Conservation (phyloP, 2,797 vertebrate genomes). For the Bovichtus diacanthus region DNA sequence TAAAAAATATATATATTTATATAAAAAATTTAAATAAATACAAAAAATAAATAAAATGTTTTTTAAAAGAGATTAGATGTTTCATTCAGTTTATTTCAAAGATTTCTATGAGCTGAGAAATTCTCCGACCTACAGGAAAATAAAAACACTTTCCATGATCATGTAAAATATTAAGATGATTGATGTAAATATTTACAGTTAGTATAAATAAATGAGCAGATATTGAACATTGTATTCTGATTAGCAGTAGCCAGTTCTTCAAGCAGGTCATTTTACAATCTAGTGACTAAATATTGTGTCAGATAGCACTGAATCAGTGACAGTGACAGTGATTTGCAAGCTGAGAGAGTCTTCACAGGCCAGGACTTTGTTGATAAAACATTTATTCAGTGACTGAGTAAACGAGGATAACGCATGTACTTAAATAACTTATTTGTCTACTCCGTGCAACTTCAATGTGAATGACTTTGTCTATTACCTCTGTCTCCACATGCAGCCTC, state of each 20-base stretch:
- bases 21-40: too few species aligned
- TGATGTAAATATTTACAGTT: not conserved
- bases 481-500: not conserved
- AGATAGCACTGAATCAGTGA: slow-evolving; percentile 32
- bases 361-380: slow-evolving; percentile 31
- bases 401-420: slow-evolving; percentile 21
- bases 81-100: too few species aligned
- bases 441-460: not conserved
- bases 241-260: not conserved
- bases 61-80: too few species aligned
- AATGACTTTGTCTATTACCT: not conserved
- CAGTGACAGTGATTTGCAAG: slow-evolving; percentile 25
- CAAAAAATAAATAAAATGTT: too few species aligned
- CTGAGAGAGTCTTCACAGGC: slow-evolving; percentile 34
- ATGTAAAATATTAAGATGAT: too few species aligned
- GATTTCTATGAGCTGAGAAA: too few species aligned
- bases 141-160: too few species aligned
- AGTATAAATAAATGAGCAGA: not conserved
- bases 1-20: too few species aligned
- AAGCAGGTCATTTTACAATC: slow-evolving; percentile 24
- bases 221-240: not conserved
- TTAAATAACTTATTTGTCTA: not conserved
- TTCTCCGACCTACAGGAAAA: too few species aligned
- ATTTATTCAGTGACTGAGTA: slow-evolving; percentile 26
- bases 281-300: slow-evolving; percentile 26